These are phyloP conservation scores for Bembecia ichneumoniformis DNA, from an alignment of 2,888 invertebrate genomes.

Conservation along the genomic window DNA sequence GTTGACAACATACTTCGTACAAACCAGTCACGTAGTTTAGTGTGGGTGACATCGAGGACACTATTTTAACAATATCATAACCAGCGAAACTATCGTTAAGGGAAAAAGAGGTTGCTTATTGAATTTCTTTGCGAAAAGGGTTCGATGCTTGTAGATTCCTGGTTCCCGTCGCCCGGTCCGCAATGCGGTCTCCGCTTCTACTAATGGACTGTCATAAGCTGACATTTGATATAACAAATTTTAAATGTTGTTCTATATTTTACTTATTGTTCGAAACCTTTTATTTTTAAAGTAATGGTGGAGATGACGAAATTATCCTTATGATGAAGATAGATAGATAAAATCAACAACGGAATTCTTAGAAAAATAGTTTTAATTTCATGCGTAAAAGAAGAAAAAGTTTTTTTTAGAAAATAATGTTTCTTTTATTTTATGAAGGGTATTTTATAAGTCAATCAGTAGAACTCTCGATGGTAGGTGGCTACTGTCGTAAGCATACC, in stretches of 20 bases:
- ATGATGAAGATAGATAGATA: too few species aligned
- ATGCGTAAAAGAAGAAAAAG: too few species aligned
- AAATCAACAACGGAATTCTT: too few species aligned
- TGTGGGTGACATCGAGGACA: slow-evolving; percentile 37
- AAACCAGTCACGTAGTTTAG: slow-evolving; percentile 56
- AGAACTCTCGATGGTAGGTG: too few species aligned
- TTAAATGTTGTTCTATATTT: not conserved
- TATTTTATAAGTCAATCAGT: too few species aligned
- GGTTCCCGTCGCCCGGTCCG: slow-evolving; percentile 9
- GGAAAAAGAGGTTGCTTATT: slow-evolving; percentile 30
- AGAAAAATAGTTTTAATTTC: too few species aligned
- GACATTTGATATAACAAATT: not conserved
- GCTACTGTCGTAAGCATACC: too few species aligned
- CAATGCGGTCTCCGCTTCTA: not conserved
- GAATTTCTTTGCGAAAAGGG: slow-evolving; percentile 38
- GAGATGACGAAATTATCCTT: too few species aligned
- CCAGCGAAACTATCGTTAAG: slow-evolving; percentile 21
- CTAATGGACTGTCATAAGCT: not conserved
- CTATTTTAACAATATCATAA: slow-evolving; percentile 49
- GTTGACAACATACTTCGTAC: slow-evolving; percentile 17
- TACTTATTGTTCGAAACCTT: too few species aligned
- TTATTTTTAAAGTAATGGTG: too few species aligned
- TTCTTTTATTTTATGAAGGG: too few species aligned
- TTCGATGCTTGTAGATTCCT: slow-evolving; percentile 30
- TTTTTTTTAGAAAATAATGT: too few species aligned